Percentiles rank a stretch among this genome's conserved stretches.
These are phyloP conservation scores for Pseudorectes ferrugineus DNA, from an alignment of 2,113 vertebrate species.

Conservation along the genomic window DNA sequence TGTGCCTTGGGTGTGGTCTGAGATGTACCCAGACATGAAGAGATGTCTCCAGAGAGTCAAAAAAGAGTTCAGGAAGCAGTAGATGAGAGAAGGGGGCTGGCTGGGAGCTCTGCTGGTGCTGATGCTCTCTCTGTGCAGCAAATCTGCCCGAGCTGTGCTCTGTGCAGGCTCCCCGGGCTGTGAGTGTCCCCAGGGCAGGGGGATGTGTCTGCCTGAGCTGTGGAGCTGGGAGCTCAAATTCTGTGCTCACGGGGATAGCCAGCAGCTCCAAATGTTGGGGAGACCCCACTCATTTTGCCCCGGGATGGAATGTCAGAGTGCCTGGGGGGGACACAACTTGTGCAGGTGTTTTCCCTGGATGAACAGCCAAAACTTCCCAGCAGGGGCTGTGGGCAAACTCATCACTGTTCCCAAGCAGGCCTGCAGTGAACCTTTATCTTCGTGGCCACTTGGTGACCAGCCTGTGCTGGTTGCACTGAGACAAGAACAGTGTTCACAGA, in stretches of 20 bases:
- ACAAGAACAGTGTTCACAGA: neutral
- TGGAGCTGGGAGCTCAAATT: neutral
- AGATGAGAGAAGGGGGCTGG: neutral
- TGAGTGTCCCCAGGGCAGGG: neutral
- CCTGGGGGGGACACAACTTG: neutral
- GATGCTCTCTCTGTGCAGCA: neutral
- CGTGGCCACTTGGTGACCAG: neutral
- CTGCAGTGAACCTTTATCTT: neutral
- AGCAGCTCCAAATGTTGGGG: neutral
- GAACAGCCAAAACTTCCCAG: neutral
- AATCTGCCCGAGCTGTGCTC: neutral
- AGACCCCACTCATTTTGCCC: neutral
- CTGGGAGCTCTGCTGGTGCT: neutral
- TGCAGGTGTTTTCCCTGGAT: neutral
- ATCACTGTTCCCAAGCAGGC: neutral
- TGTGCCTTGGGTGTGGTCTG: neutral
- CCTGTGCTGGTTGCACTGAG: neutral
- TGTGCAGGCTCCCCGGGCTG: neutral
- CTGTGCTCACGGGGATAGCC: neutral
- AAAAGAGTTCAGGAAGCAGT: neutral
- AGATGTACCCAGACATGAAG: neutral
- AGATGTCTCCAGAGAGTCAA: neutral
- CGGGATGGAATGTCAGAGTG: neutral
- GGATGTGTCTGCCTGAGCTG: neutral
- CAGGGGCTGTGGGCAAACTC: neutral